Evolutionary conservation across 2,888 invertebrate species (phyloP).

Genomic region (Caenorhabditis zanzibari): DNA sequence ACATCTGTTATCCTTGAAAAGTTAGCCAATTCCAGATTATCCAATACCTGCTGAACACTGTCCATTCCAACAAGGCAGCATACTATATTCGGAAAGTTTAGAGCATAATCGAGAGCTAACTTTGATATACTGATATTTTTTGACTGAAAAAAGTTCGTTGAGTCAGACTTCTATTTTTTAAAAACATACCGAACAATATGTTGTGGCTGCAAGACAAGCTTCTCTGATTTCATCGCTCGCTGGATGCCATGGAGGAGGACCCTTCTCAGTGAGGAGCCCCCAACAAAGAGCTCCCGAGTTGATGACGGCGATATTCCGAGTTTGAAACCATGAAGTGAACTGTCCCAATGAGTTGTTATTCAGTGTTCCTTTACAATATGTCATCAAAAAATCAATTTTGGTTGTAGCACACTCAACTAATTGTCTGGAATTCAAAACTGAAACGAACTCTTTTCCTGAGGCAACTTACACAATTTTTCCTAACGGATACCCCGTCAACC

Average conservation of each 20-base stretch:
- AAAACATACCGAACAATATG: constrained; percentile 66
- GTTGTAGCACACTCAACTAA: constrained; percentile 85
- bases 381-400: constrained; percentile 88
- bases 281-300: constrained; percentile 91
- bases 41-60: constrained; percentile 67
- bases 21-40: constrained; percentile 65
- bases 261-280: constrained; percentile 90
- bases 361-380: constrained; percentile 90
- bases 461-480: constrained; percentile 88
- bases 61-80: constrained; percentile 77
- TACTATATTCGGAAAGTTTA: constrained; percentile 75
- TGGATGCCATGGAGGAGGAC: constrained; percentile 91
- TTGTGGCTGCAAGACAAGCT: constrained; percentile 69
- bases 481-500: constrained; percentile 91
- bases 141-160: constrained; percentile 65
- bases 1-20: constrained; percentile 65
- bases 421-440: constrained; percentile 60
- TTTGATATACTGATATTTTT: constrained; percentile 77
- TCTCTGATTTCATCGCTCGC: constrained; percentile 86
- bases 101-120: constrained; percentile 77
- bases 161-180: not conserved
- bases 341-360: constrained; percentile 89
- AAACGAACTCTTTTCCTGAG: not conserved
- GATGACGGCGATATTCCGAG: constrained; percentile 89
- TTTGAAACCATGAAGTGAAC: constrained; percentile 89